Evolutionary conservation across 2,797 vertebrate species (phyloP).

Genomic region (Acanthis flammea): DNA sequence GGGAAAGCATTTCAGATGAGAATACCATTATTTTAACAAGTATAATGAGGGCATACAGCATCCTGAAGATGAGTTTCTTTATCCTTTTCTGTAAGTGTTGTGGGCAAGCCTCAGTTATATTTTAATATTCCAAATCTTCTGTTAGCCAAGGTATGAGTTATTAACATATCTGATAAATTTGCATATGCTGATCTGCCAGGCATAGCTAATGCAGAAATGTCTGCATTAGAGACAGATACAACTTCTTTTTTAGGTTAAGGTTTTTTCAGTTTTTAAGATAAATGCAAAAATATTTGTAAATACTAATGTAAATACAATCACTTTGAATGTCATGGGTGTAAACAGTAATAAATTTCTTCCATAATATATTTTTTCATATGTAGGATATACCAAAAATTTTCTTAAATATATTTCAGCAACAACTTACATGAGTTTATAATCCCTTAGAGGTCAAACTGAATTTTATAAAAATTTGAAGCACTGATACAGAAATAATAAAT

Average conservation of each 20-base stretch:
- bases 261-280: not conserved
- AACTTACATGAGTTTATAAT: not conserved
- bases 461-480: not conserved
- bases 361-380: not conserved
- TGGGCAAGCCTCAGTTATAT: not conserved
- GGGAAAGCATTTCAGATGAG: not conserved
- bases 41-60: not conserved
- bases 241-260: not conserved
- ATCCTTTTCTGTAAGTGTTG: not conserved
- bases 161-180: not conserved
- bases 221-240: not conserved
- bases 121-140: not conserved
- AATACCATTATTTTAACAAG: constrained; percentile 19
- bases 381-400: not conserved
- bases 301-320: not conserved
- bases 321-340: not conserved
- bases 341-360: not conserved
- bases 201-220: not conserved
- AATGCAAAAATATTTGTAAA: not conserved
- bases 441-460: not conserved
- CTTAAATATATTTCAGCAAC: not conserved
- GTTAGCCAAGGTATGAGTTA: not conserved
- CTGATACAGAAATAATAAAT: not conserved
- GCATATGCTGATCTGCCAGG: not conserved
- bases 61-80: not conserved